Percentiles rank a stretch among this genome's conserved stretches.
Evolutionary conservation across 2,113 vertebrate genomes (phyloP).

Genomic region (Sarotherodon lohbergeri): DNA sequence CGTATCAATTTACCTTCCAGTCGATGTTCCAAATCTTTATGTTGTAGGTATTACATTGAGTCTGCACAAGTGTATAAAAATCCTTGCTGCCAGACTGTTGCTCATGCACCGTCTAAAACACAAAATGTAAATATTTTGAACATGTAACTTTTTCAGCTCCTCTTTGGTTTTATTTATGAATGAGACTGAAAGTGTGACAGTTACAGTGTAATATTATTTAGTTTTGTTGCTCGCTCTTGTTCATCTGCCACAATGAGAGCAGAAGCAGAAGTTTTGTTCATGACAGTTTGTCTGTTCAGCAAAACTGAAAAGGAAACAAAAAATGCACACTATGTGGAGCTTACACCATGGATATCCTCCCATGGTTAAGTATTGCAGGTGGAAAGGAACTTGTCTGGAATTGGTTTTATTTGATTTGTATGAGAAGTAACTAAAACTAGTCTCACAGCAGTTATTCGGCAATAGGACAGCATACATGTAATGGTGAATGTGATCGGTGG

Average conservation of each 20-base stretch:
- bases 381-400: not conserved
- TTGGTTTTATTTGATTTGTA: not conserved
- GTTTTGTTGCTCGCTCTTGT: not conserved
- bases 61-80: not conserved
- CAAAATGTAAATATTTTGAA: not conserved
- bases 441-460: not conserved
- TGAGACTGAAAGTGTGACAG: not conserved
- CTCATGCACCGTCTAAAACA: not conserved
- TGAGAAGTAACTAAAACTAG: not conserved
- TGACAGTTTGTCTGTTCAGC: not conserved
- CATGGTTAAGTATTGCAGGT: not conserved
- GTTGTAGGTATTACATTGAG: not conserved
- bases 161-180: not conserved
- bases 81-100: not conserved
- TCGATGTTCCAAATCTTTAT: not conserved
- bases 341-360: not conserved
- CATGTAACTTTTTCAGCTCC: not conserved
- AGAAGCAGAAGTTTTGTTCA: not conserved
- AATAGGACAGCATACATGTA: rapidly evolving
- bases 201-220: not conserved
- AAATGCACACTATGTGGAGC: not conserved
- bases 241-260: not conserved
- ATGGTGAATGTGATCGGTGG: not conserved
- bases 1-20: constrained; percentile 20
- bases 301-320: not conserved